Base-by-base conservation (phyloP, 2,797 vertebrate genomes). In the Gymnoscopelus microlampas region DNA sequence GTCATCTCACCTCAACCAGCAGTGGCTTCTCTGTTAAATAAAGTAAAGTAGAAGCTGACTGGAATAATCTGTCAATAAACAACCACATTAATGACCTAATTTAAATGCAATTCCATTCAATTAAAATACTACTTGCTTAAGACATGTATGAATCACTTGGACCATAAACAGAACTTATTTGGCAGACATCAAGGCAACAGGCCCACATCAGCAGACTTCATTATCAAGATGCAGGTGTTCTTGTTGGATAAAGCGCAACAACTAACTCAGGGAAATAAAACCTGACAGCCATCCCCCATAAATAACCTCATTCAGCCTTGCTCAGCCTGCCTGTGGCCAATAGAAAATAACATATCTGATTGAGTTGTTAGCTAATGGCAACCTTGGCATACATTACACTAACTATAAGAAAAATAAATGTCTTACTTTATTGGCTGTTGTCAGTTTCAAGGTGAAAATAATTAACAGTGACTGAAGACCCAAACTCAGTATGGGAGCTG, bases 221-320 rank as follows among this genome's bases (percentile, higher is more conserved):
- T 64, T 73, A 54, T 61, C 54, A 26, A 78, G 81, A 56, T 62
- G 63, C 60, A 64, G 63, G 68, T 66, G 39, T 11, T 70, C 48
- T 63, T 29, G 26, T 12, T 6, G 26, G 54, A 35, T 44, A 0
- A 50, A 66, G 51, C 61, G 49, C 54, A 66, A 2, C 2, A n/a
- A 68, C 66, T 69, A 74, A 70, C 49, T 78, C 53, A 60, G 81
- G 62, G 53, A 15, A 73, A 70, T 76, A 75, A 71, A 69, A 64
- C 19, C 4, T 80, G 74, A 75, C 75, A 23, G 72, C n/a, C 0
- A 2, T 73, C 5, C 49, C 49, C 70, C 53, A 66, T 62, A 51
- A 61, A 79, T 60, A 66, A 76, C 63, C 73, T 71, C 12, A 73
- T 71, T 83, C 44, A 39, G 66, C 58, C 72, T 65, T 56, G 19